Base-by-base conservation (phyloP, 2,797 vertebrate species). In the Myioborus melanocephalus region DNA sequence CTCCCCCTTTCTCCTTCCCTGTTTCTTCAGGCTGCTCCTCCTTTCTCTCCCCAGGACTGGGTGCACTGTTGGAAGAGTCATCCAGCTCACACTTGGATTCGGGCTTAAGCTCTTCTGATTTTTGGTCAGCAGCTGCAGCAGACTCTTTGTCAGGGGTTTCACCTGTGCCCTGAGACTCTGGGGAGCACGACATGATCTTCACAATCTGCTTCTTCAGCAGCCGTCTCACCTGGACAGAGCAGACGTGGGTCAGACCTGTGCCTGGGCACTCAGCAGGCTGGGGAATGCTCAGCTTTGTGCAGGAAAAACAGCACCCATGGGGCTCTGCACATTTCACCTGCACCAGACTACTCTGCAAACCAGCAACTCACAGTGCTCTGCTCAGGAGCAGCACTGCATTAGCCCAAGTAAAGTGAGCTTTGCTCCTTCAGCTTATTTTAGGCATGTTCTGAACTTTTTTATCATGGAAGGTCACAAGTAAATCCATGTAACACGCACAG, bases 201-300 rank as follows among this genome's bases (percentile, higher is more conserved):
- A 98, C 98, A 0, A 98, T 98, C 89, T 99, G 99, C 96, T 99
- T 99, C 98, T 99, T 99, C 96, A 99, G 98, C 84, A 99, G 98
- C 81, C 98, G 97, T 94, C 99, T 99, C 85, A 99, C 98, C 99
- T 99, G 92, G 23, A 32, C 10, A 70, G 64, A 86, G 80, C 32
- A 96, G 70, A 59, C 0, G 1, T 12, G 39, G 66, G 57, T 96
- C 80, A 95, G 64, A 57, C 18, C 56, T 52, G 43, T 1, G 19
- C 37, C 61, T 28, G 34, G 4, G 60, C 30, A 9, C 76, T 32
- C 78, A 28, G 53, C 57, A 83, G 37, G 32, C 43, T 46, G 27
- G 27, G 65, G 23, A 80, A 61, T 1, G 6, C n/a, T 57, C 35
- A 63, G 60, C 66, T 70, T 63, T 32, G 64, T 27, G 60, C 5